Base-by-base conservation (phyloP, 2,888 invertebrate species). In the Chloroclysta siterata region DNA sequence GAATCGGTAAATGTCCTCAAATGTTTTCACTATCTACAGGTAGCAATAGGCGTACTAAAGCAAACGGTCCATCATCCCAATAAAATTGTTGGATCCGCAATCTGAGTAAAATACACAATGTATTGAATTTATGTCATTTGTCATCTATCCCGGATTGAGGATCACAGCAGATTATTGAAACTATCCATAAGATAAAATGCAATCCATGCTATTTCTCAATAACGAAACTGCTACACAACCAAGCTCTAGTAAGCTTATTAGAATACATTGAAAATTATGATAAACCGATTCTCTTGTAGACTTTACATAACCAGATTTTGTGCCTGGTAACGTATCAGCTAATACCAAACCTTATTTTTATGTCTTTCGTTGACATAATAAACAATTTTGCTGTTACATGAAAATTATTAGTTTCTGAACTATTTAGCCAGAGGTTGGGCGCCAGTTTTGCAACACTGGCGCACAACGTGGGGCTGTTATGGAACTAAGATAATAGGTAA, bases 281-380 rank as follows among this genome's bases (percentile, higher is more conserved):
- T 72, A 67, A 77, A 80, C 81, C 79, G 81, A 82, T 83, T 84
- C 76, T 82, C 79, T 75, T 76, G 74, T 75, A 74, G 78, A 79
- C 69, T 79, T 78, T 78, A 80, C 69, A 66, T 74, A 76, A 64
- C 60, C 67, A 63, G 76, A 79, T 77, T 80, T 81, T 80, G 77
- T 77, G 78, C 81, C 83, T 82, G 83, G 81, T 72, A 53, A 66
- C 60, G 55, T 65, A 66, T 61, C 48, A 51, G 13, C 47, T 55
- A 51, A 60, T 47, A 36, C 33, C 44, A 51, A 51, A 41, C 36
- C 46, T 46, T 48, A 57, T 59, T 53, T 15, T 58, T 28, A 46
- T 56, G 14, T 67, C 53, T 57, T 58, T 64, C 53, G 57, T 58
- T 62, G 65, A 67, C 65, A 64, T 62, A 66, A 63, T 65, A 57